Base-by-base conservation (phyloP, 2,797 vertebrate genomes). In the Chiloscyllium punctatum region DNA sequence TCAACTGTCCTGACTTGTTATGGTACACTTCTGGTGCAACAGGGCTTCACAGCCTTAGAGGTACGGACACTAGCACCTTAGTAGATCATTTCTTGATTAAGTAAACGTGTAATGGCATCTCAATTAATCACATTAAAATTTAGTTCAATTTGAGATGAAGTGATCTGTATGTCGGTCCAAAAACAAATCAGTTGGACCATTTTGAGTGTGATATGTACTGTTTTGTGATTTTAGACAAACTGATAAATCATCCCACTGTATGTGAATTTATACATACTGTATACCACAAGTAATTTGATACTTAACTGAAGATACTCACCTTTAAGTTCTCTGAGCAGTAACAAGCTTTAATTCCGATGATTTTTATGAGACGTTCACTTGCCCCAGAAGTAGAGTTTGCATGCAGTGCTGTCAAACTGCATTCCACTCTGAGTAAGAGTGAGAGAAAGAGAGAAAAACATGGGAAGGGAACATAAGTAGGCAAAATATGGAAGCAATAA, bases 121-220 rank as follows among this genome's bases (percentile, higher is more conserved):
- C 42, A 62, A 92, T 68, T 62, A 62, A 68, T 42, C 57, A 37
- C 33, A 92, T 68, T 42, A 68, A 92, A 68, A 92, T 42, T 66
- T 68, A 37, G 33, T 68, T 91, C 37, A 92, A 92, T 92, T 92
- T 92, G 33, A 68, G 33, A 92, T 92, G 62, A 92, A 37, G 37
- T 68, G 68, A 92, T 68, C 90, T 66, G 66, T 25, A n/a, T n/a
- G 9, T 33, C 53, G 66, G 88, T 68, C 90, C 37, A n/a, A 68
- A 92, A 23, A 66, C 79, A 62, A 62, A 57, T 53, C 51, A 87
- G 11, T 53, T 66, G 68, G 23, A 42, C 37, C 37, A 23, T 16
- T 68, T n/a, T 23, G 6, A 3, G 33, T 7, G 66, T 62, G 53
- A 33, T 88, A 53, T 23, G 23, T 84, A 84, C 48, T 77, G 25